Percentiles rank a stretch among this genome's conserved stretches.
Evolutionary conservation across 53 echinoderm and acorn worm genomes (phyloP).

Genomic region (Patiria pectinifera): DNA sequence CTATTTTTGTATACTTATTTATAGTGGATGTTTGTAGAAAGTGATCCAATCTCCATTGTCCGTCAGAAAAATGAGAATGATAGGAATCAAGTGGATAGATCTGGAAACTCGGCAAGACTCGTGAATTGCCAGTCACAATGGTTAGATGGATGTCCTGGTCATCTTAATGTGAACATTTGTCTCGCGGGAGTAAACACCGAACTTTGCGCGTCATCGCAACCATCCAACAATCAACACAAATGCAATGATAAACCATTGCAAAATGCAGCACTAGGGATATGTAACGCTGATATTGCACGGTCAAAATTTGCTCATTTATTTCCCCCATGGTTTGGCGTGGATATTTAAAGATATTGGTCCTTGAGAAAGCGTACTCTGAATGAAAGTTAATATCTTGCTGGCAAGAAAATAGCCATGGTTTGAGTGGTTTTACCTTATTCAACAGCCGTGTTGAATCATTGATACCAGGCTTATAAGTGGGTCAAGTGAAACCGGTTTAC

Average conservation of each 20-base stretch:
- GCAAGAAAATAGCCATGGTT: slow-evolving; percentile 23
- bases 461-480: background rate
- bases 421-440: background rate
- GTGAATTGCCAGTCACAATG: too few relatives aligned
- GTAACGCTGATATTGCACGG: background rate
- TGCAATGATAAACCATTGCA: background rate
- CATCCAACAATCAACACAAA: background rate
- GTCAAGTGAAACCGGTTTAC: background rate
- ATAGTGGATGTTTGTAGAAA: too few relatives aligned
- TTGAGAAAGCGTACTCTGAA: slow-evolving; percentile 32
- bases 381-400: slow-evolving; percentile 42
- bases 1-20: too few relatives aligned
- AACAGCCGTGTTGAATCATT: slow-evolving; percentile 9
- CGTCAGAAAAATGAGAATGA: too few relatives aligned
- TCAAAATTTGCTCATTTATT: background rate
- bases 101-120: too few relatives aligned
- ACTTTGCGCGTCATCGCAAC: background rate
- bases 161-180: too few relatives aligned
- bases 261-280: background rate
- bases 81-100: too few relatives aligned
- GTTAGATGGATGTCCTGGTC: too few relatives aligned
- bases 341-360: background rate
- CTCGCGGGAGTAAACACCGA: too few relatives aligned
- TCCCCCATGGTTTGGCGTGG: background rate
- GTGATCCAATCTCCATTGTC: too few relatives aligned